phyloP scores from a whole-genome alignment of 1,140 invertebrate species.

The Chymomyza costata region DNA sequence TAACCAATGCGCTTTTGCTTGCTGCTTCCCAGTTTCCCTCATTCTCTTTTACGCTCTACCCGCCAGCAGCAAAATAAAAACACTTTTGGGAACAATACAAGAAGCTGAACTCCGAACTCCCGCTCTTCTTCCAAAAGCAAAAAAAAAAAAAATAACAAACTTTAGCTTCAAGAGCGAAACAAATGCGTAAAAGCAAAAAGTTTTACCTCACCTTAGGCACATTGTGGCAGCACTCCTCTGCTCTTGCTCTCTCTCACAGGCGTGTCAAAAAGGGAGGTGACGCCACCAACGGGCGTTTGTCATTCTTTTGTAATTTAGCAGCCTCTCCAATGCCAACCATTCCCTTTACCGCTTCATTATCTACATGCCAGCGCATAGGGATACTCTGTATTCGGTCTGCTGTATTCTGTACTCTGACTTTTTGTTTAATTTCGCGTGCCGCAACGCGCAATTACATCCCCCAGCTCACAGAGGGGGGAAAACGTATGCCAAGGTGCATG shows the following conservation, averaged over 20 bases:
- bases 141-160: too few species aligned
- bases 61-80: slow-evolving; percentile 56
- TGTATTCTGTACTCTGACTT: not conserved
- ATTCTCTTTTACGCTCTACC: slow-evolving; percentile 17
- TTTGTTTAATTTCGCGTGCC: slow-evolving; percentile 61
- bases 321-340: slow-evolving; percentile 25
- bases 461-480: not conserved
- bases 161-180: too few species aligned
- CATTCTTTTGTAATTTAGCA: slow-evolving; percentile 66
- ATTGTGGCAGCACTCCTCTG: slow-evolving; percentile 9
- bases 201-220: slow-evolving; percentile 30
- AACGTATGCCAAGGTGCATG: too few species aligned
- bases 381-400: too few species aligned
- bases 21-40: too few species aligned
- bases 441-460: slow-evolving; percentile 59
- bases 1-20: slow-evolving; percentile 3
- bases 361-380: slow-evolving; percentile 13
- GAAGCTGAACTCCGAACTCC: slow-evolving; percentile 22
- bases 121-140: not conserved
- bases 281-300: slow-evolving; percentile 36
- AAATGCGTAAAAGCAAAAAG: slow-evolving; percentile 22
- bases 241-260: too few species aligned
- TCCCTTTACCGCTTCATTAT: slow-evolving; percentile 43
- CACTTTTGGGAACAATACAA: slow-evolving; percentile 70
- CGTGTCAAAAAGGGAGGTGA: slow-evolving; percentile 1